A percentile compares a stretch with the other conserved stretches of the same genome.
Conservation (phyloP, 1,140 invertebrate genomes). For the Drosophila cardini region DNA sequence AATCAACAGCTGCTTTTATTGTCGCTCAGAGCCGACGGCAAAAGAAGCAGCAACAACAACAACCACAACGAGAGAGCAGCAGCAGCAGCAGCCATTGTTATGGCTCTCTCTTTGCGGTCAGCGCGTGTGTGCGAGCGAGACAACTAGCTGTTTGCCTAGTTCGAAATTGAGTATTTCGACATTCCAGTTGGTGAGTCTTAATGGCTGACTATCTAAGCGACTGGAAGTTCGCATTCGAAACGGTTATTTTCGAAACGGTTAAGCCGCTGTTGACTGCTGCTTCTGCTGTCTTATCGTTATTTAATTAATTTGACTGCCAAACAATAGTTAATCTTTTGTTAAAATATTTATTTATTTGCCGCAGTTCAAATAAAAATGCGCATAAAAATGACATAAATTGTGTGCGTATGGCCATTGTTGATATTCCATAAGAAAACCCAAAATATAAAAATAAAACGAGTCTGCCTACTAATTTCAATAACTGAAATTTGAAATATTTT, state of each 20-base stretch:
- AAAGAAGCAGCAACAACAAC: slow-evolving; percentile 32
- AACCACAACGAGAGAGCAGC: slow-evolving; percentile 43
- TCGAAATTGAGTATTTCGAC: slow-evolving; percentile 67
- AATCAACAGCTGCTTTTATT: slow-evolving; percentile 74
- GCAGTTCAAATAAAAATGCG: slow-evolving; percentile 64
- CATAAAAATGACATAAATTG: slow-evolving; percentile 72
- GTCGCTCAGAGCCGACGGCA: slow-evolving; percentile 45
- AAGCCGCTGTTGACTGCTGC: slow-evolving; percentile 26
- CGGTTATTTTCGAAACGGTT: slow-evolving; percentile 62
- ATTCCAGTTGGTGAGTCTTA: slow-evolving; percentile 58
- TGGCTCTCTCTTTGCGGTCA: slow-evolving; percentile 35
- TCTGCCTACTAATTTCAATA: slow-evolving; percentile 26
- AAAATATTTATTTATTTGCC: slow-evolving; percentile 64
- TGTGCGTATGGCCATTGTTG: slow-evolving; percentile 5
- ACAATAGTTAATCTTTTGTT: slow-evolving; percentile 40
- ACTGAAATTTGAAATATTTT: slow-evolving; percentile 19
- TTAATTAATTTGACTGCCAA: slow-evolving; percentile 49
- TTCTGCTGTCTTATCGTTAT: slow-evolving; percentile 28
- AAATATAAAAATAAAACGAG: slow-evolving; percentile 58
- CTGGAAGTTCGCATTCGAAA: slow-evolving; percentile 43
- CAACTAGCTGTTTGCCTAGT: slow-evolving; percentile 33
- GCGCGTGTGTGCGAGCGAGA: slow-evolving; percentile 32
- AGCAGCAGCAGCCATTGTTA: slow-evolving; percentile 74
- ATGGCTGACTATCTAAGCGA: slow-evolving; percentile 61
- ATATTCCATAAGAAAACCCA: slow-evolving; percentile 1